Base-by-base conservation (phyloP, 2,888 invertebrate species). In the Pristionchus japonicus region DNA sequence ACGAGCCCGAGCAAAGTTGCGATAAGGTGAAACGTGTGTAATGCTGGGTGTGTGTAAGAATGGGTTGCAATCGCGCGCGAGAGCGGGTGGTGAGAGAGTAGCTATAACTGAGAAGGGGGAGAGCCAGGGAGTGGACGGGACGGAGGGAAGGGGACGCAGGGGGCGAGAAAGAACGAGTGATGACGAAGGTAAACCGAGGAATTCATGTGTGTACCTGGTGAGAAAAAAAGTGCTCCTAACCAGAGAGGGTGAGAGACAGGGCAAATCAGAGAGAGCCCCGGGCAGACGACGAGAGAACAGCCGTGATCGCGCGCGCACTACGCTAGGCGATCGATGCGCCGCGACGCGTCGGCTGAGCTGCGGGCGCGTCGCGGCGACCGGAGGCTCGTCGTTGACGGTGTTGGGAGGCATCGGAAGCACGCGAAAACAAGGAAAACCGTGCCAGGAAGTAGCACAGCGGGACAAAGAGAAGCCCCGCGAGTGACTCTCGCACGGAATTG, bases 261-360 rank as follows among this genome's bases (percentile, higher is more conserved):
- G 52, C 31, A 27, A 82, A 82, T 82, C 82, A n/a, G 34, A 13
- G 34, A 82, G 82, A 77, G 40, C 40, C 23, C 52, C 52, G 74
- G 40, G 43, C 70, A 77, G 77, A 77, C 77, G n/a, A 43, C 77
- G 77, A 77, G 77, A 77, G 77, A 37, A 31, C n/a, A 17, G 27
- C 43, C 77, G n/a, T n/a, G 77, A 77, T 74, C 40, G 77, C 77
- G 77, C 77, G 77, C 77, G 77, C n/a, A 77, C 43, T 77, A n/a
- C 43, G 77, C 77, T 23, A 34, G 13, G 15, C 77, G 31, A 83
- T 83, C 82, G 82, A 49, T 83, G 52, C 70, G 37, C 52, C 82
- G 82, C 82, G 52, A 52, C 49, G 52, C 82, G 82, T 52, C 49
- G 34, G 52, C 37, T 83, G 82, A 43, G 37, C 34, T 20, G 34